phyloP scores from a whole-genome alignment of 2,888 invertebrate species.

The Camponotus fellah region DNA sequence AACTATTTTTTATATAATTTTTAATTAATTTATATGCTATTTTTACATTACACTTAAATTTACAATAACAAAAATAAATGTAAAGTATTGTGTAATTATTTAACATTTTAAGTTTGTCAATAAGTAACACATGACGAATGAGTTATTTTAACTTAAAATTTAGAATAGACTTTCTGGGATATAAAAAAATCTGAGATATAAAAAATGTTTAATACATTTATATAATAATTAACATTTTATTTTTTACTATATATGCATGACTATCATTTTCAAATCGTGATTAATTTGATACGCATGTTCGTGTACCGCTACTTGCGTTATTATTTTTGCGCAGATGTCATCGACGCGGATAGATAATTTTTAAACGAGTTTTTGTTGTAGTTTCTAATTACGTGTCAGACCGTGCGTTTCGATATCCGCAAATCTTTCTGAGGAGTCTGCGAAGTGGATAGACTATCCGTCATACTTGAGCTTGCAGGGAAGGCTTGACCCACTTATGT shows the following conservation, averaged over 20 bases:
- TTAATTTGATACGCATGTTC: background rate
- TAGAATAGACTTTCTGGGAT: too few species aligned
- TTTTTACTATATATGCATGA: background rate
- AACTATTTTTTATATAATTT: too few species aligned
- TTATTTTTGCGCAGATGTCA: background rate
- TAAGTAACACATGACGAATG: too few species aligned
- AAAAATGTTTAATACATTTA: too few species aligned
- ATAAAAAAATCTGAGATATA: too few species aligned
- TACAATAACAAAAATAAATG: too few species aligned
- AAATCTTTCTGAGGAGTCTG: constrained; percentile 24
- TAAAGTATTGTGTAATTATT: too few species aligned
- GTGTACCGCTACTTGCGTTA: background rate
- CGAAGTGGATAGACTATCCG: constrained; percentile 42
- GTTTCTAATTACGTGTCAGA: constrained; percentile 24
- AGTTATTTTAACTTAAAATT: too few species aligned
- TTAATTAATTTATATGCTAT: too few species aligned
- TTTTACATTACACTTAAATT: too few species aligned
- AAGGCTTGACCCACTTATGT: constrained; percentile 58
- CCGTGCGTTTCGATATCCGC: constrained; percentile 32
- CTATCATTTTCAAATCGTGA: background rate
- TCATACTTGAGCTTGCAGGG: constrained; percentile 45
- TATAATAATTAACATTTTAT: too few species aligned
- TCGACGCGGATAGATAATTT: background rate
- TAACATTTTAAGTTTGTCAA: too few species aligned
- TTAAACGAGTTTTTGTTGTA: background rate